Percentiles rank a stretch among this genome's conserved stretches.
These are phyloP conservation scores for Dromas ardeola DNA, from an alignment of 2,113 vertebrate species.

Conservation along the genomic window DNA sequence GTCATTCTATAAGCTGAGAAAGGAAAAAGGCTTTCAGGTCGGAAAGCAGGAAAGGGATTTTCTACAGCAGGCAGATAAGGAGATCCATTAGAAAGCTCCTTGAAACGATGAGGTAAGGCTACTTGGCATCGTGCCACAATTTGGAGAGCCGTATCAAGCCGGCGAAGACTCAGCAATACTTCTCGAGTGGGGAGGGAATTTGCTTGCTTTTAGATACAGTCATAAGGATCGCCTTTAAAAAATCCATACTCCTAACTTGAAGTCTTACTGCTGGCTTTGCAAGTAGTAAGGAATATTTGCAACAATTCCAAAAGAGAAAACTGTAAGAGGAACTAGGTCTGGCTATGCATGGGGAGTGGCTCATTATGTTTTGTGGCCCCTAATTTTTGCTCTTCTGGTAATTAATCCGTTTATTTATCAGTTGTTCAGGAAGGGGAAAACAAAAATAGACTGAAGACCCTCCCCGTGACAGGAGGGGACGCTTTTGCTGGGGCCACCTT, in stretches of 20 bases:
- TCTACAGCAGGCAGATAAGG: not conserved
- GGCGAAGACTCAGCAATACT: not conserved
- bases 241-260: not conserved
- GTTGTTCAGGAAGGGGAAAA: not conserved
- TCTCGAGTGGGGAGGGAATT: not conserved
- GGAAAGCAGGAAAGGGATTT: not conserved
- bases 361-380: not conserved
- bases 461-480: not conserved
- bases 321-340: not conserved
- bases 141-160: not conserved
- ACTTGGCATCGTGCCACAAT: not conserved
- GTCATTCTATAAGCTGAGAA: not conserved
- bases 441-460: not conserved
- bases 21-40: not conserved
- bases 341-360: not conserved
- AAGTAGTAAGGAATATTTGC: not conserved
- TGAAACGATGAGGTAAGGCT: not conserved
- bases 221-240: not conserved
- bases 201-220: not conserved
- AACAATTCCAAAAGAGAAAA: not conserved
- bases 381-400: not conserved
- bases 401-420: not conserved
- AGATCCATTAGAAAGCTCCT: not conserved
- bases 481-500: not conserved
- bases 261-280: not conserved